Evolutionary conservation across 2,888 invertebrate genomes (phyloP), one percentile per base, ranked within the genome.

Genomic region (Frankliniella fusca): DNA sequence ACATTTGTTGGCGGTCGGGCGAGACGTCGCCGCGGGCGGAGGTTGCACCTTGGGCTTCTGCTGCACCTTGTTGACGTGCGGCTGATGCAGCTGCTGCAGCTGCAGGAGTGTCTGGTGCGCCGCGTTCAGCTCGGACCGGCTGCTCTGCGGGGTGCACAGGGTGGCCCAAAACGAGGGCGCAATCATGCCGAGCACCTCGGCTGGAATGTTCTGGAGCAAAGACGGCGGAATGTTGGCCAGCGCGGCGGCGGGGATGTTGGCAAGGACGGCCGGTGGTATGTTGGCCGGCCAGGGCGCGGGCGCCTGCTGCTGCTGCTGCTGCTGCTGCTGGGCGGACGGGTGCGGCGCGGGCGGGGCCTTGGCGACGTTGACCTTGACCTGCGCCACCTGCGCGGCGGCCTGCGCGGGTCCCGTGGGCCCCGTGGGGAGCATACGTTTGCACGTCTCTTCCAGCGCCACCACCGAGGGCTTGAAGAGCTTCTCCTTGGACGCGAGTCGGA

Each of bases 361-460:
- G 2, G 70, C 27, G 70, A 27, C 27, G 54, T 15, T 15, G 70
- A 27, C 10, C 70, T 76, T n/a, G 27, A 23, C 70, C 23, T 76
- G 70, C 70, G 70, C 27, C 27, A 76, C 70, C 70, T 76, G 70
- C 70, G 70, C 70, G 70, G 70, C 70, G 70, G 70, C 70, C 70
- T 76, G 70, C 9, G 70, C 70, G 5, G 70, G 70, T 12, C 70
- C 70, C 10, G 70, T 76, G 27, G 70, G 70, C 12, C 70, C 70
- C 70, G 70, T 76, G 2, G 70, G 70, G 23, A 76, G 70, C 70
- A 76, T 76, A 8, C 70, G 70, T 27, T 76, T 76, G 70, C 70
- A 76, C 12, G 70, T 76, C 70, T 76, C 70, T 10, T 76, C 70
- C 70, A 76, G 27, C 70, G 70, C 70, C 70, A 76, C 70, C 27